These are phyloP conservation scores for Perca fluviatilis DNA, from an alignment of 2,113 vertebrate species.

Conservation along the genomic window DNA sequence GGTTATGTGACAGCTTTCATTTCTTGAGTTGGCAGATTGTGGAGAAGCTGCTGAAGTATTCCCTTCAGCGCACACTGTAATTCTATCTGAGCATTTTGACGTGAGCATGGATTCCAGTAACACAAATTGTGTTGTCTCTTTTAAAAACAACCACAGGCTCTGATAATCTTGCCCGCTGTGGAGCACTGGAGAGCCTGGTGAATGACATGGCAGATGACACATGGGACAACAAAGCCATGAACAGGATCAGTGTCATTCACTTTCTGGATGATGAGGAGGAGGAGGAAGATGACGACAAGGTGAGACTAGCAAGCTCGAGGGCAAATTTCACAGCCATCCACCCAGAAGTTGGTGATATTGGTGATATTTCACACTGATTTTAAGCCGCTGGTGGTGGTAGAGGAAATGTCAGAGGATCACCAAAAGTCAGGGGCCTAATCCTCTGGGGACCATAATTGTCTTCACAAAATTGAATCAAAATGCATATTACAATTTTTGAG, in stretches of 20 bases:
- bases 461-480: too few relatives aligned
- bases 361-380: not conserved
- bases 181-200: conserved; percentile 92
- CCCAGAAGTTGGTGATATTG: not conserved
- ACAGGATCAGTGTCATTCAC: conserved; percentile 95
- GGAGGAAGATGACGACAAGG: conserved; percentile 93
- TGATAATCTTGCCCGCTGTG: conserved; percentile 94
- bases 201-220: conserved; percentile 91
- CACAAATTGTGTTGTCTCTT: conserved; percentile 6
- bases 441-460: not conserved
- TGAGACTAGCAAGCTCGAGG: conserved; percentile 62
- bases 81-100: not conserved
- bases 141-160: conserved; percentile 62
- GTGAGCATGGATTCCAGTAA: not conserved
- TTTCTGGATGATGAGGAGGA: conserved; percentile 95
- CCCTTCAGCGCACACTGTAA: not conserved
- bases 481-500: not conserved
- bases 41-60: conserved; percentile 30
- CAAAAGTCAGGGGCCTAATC: not conserved
- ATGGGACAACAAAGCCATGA: conserved; percentile 89
- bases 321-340: not conserved
- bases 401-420: not conserved
- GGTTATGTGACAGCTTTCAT: conserved; percentile 48
- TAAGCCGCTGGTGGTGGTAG: not conserved
- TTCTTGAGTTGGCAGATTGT: conserved; percentile 49